Percentiles rank a stretch among this genome's conserved stretches.
Conservation (phyloP, 2,113 vertebrate species). For the Eudyptes chrysolophus region DNA sequence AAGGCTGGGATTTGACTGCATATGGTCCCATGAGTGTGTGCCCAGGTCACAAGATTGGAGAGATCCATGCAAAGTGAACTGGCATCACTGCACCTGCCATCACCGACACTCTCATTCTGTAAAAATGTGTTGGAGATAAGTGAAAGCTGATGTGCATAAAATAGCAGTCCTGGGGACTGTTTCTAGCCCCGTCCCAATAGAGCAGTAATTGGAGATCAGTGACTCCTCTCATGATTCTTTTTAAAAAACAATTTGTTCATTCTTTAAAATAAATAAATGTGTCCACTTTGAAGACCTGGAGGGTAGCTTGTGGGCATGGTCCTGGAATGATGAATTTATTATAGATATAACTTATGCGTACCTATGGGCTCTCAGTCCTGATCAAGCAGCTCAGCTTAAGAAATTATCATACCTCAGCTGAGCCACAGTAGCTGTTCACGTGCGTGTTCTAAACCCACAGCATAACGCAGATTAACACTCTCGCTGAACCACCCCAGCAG, state of each 20-base stretch:
- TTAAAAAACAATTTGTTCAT: neutral
- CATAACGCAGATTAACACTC: neutral
- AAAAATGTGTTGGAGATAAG: neutral
- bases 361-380: neutral
- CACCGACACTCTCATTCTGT: neutral
- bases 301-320: neutral
- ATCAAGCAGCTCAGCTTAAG: neutral
- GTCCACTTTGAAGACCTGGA: neutral
- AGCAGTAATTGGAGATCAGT: neutral
- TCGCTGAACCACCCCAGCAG: neutral
- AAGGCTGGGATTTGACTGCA: slow-evolving; percentile 22
- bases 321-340: neutral
- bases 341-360: too few species aligned
- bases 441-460: neutral
- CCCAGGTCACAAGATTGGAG: slow-evolving; percentile 49
- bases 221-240: neutral
- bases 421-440: neutral
- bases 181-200: neutral
- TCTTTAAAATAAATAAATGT: neutral
- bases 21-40: slow-evolving; percentile 46
- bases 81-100: rapidly evolving
- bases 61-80: neutral
- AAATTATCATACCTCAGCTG: neutral
- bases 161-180: neutral
- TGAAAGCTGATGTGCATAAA: neutral